Conservation (phyloP, 2,113 vertebrate genomes). For the Naja naja region DNA sequence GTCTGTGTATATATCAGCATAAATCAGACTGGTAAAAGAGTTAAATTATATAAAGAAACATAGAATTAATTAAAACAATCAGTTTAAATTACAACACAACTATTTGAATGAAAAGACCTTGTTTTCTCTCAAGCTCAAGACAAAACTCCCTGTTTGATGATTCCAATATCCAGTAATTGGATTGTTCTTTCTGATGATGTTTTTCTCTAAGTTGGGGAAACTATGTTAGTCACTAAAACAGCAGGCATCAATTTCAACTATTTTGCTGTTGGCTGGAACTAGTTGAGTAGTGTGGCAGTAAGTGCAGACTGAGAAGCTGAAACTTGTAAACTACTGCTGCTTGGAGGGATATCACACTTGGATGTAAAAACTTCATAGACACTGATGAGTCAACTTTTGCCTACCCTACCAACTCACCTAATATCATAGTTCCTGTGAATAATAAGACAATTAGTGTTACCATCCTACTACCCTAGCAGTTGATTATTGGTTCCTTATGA, state of each 20-base stretch:
- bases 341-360: neutral
- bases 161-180: neutral
- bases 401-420: neutral
- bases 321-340: neutral
- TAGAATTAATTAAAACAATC: neutral
- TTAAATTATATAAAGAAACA: neutral
- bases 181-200: neutral
- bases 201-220: neutral
- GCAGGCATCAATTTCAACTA: neutral
- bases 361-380: neutral
- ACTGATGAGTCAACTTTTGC: neutral
- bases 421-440: neutral
- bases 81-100: neutral
- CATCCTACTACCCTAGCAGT: neutral
- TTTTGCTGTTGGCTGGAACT: neutral
- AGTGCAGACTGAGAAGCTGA: neutral
- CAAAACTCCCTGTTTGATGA: neutral
- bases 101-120: neutral
- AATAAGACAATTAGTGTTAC: neutral
- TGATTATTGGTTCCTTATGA: neutral
- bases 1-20: neutral
- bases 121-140: neutral
- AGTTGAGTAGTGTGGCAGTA: neutral
- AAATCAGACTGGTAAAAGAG: neutral
- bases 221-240: neutral